These are phyloP conservation scores for Sebastiscus tertius DNA, from an alignment of 2,797 vertebrate species.

Conservation along the genomic window DNA sequence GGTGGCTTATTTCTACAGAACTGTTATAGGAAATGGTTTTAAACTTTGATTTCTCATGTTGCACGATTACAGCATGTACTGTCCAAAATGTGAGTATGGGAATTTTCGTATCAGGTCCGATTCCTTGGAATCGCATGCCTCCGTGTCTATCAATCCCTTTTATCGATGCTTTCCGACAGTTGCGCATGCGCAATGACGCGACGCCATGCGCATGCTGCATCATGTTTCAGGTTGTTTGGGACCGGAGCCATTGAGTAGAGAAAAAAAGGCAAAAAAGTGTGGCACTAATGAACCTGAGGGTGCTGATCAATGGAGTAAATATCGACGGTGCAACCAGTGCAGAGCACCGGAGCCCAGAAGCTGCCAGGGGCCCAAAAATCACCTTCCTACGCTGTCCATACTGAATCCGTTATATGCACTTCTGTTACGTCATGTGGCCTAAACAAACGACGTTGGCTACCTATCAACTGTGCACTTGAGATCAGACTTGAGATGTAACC, in stretches of 20 bases:
- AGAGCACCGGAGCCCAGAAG: too few species aligned
- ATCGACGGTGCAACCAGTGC: too few species aligned
- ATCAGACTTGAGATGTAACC: too few species aligned
- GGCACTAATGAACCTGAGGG: background rate
- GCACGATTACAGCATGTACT: background rate
- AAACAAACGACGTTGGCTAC: too few species aligned
- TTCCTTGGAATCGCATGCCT: background rate
- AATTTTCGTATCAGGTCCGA: background rate
- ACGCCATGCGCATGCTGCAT: background rate
- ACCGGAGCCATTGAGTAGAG: background rate
- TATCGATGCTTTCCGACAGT: background rate
- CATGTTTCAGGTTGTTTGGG: background rate
- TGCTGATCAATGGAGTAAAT: too few species aligned
- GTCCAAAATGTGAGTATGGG: background rate
- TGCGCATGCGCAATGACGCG: background rate
- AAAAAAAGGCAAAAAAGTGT: background rate
- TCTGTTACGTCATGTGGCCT: too few species aligned
- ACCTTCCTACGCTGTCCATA: too few species aligned
- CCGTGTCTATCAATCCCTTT: background rate
- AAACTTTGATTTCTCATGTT: background rate
- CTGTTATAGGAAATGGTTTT: background rate
- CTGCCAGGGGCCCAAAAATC: too few species aligned
- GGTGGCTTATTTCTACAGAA: conserved; percentile 70
- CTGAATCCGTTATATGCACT: too few species aligned
- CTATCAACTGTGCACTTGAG: too few species aligned